These are phyloP conservation scores for Bubo scandiacus DNA, from an alignment of 2,113 vertebrate genomes.

Conservation along the genomic window DNA sequence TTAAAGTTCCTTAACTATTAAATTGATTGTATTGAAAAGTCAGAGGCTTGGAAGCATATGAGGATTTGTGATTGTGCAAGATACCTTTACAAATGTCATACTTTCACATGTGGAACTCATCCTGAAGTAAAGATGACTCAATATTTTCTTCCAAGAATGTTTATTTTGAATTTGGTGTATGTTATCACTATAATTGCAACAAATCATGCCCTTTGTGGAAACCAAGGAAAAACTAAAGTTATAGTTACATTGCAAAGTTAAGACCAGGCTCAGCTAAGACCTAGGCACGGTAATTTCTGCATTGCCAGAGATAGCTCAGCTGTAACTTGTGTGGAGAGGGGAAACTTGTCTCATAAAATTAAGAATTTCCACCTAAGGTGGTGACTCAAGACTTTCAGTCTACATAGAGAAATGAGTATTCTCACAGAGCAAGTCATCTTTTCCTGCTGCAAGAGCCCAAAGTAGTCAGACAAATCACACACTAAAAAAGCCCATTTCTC, in stretches of 20 bases:
- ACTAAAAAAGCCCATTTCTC: background rate
- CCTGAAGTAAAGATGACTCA: background rate
- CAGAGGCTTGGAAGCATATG: background rate
- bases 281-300: background rate
- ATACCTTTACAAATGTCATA: background rate
- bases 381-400: background rate
- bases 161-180: background rate
- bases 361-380: background rate
- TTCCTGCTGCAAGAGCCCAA: background rate
- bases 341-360: background rate
- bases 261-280: background rate
- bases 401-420: background rate
- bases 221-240: background rate
- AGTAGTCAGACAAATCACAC: background rate
- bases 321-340: background rate
- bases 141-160: background rate
- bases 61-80: background rate
- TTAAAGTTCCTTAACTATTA: background rate
- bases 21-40: background rate
- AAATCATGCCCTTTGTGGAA: background rate
- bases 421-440: background rate
- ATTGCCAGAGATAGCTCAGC: background rate
- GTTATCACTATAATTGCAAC: background rate
- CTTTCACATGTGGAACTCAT: background rate
- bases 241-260: background rate